phyloP scores from a whole-genome alignment of 2,888 invertebrate genomes.

The Schizaphis graminum region DNA sequence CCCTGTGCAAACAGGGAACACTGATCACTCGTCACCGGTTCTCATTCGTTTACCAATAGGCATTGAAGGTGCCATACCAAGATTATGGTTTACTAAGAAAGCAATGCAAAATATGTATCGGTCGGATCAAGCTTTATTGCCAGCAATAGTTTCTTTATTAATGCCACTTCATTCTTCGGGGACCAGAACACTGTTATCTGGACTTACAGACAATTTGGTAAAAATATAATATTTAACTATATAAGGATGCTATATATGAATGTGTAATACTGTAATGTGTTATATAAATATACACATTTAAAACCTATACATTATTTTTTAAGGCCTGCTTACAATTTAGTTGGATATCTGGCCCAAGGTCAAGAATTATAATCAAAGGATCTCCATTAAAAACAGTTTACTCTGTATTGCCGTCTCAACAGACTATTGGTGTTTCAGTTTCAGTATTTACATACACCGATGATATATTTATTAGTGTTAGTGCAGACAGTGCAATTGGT shows the following conservation, averaged over 20 bases:
- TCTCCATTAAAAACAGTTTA: constrained; percentile 70
- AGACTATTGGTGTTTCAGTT: constrained; percentile 72
- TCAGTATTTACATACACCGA: constrained; percentile 74
- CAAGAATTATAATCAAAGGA: constrained; percentile 71
- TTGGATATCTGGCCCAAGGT: constrained; percentile 73
- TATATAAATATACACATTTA: not conserved
- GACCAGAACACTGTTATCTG: constrained; percentile 67
- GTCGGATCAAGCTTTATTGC: constrained; percentile 73
- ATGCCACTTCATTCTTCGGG: constrained; percentile 68
- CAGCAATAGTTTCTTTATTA: constrained; percentile 72
- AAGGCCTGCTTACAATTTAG: constrained; percentile 71
- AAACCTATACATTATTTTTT: not conserved
- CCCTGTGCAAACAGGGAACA: constrained; percentile 69
- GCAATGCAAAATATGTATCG: constrained; percentile 72
- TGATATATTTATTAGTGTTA: constrained; percentile 73
- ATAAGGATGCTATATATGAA: not conserved
- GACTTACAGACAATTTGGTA: constrained; percentile 68
- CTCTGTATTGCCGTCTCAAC: constrained; percentile 72
- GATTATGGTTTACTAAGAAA: constrained; percentile 74
- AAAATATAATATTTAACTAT: not conserved
- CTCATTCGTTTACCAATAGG: constrained; percentile 73
- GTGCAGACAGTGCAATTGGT: constrained; percentile 70
- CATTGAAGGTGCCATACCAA: constrained; percentile 75
- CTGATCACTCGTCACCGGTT: constrained; percentile 71
- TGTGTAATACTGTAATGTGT: not conserved